Base-by-base conservation (phyloP, 2,113 vertebrate species). In the Bucco capensis region DNA sequence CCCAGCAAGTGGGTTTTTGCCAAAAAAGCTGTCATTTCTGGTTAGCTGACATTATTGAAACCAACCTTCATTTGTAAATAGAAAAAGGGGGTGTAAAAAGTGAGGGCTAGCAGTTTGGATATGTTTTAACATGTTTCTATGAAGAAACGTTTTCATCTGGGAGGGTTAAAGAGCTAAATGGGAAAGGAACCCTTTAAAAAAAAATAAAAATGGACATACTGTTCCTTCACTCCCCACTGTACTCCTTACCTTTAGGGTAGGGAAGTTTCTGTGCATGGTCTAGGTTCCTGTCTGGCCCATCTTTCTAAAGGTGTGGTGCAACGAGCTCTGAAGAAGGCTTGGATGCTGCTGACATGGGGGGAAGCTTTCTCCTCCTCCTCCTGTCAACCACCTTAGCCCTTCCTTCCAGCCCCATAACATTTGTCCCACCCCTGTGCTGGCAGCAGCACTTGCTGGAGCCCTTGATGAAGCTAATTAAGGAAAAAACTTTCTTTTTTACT, bases 351-450 rank as follows among this genome's bases (percentile, higher is more conserved):
- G 38, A 38, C 18, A 54, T 67, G 40, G 49, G 28, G 9, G 25
- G 28, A 82, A 40, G n/a, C 33, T 94, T 80, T 67, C 90, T 76
- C 14, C 76, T 95, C 69, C 92, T 94, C 90, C 66, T 86, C 78
- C 35, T 4, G 60, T 64, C 62, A 50, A 19, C 37, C 1, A 7
- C 44, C 17, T 70, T 14, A 58, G n/a, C 71, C 49, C 56, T 82
- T n/a, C 54, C 42, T 67, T 64, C 50, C 44, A 65, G 66, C 75
- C 83, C 67, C 42, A 38, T 21, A 76, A 46, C 79, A 53, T 46
- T 91, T 24, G 30, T 73, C 79, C 75, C 14, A 14, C 75, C 50
- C 62, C 79, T 62, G 46, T 47, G 74, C 81, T 89, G 87, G 16
- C 57, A 82, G 38, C 13, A 3, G 40, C 53, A 3, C 44, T 96